Conservation (phyloP, 2,888 invertebrate genomes). For the Eugnorisma glareosa region DNA sequence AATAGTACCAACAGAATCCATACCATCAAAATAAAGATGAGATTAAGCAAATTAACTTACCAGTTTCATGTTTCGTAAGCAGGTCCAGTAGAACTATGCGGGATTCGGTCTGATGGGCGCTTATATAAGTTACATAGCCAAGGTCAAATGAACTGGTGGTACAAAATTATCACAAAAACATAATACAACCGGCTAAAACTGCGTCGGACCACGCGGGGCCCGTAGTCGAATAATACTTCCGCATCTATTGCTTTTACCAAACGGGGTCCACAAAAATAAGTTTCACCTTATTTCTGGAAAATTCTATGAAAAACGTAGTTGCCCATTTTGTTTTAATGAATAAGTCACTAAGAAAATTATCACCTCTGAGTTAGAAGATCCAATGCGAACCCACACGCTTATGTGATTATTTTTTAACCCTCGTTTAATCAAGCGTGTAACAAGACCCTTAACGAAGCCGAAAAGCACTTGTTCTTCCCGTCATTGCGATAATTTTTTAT, state of each 20-base stretch:
- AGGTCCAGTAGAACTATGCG: slow-evolving; percentile 17
- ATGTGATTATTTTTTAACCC: too few relatives aligned
- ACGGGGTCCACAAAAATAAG: background rate
- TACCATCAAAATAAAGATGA: background rate
- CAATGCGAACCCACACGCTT: too few relatives aligned
- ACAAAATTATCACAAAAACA: slow-evolving; percentile 1
- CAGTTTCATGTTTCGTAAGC: slow-evolving; percentile 36
- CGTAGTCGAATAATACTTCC: background rate
- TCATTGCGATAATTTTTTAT: too few relatives aligned
- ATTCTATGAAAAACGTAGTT: background rate
- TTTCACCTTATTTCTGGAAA: background rate
- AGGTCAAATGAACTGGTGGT: slow-evolving; percentile 17
- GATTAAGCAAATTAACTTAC: slow-evolving; percentile 8
- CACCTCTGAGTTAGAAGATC: background rate
- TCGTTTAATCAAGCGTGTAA: too few relatives aligned
- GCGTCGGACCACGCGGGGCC: background rate
- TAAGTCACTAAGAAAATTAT: background rate
- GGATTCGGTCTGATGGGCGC: slow-evolving; percentile 32
- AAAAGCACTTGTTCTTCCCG: too few relatives aligned
- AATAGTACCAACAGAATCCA: background rate
- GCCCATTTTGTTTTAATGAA: background rate
- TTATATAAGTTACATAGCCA: slow-evolving; percentile 23
- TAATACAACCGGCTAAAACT: background rate
- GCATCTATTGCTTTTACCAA: background rate
- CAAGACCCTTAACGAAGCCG: too few relatives aligned